Conservation (phyloP, 2,797 vertebrate genomes). For the Columba guinea region DNA sequence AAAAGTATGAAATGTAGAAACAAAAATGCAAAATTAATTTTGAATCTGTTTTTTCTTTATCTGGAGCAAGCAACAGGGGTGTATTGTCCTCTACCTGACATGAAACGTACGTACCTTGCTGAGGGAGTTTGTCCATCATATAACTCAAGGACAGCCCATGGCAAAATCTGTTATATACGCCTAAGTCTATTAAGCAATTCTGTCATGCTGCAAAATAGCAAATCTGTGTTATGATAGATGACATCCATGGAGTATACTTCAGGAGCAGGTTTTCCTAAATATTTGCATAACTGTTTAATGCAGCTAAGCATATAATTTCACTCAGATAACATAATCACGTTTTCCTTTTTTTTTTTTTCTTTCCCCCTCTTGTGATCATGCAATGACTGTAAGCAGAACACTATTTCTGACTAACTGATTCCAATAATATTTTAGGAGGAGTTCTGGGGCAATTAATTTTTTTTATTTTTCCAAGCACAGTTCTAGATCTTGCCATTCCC, state of each 20-base stretch:
- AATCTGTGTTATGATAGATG: background rate
- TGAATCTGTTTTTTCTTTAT: background rate
- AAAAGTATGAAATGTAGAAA: background rate
- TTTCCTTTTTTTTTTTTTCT: background rate
- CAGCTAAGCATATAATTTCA: background rate
- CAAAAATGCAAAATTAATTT: background rate
- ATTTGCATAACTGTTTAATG: background rate
- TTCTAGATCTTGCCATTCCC: background rate
- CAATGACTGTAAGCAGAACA: background rate
- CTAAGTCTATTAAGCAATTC: background rate
- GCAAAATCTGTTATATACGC: background rate
- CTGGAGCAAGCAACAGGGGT: background rate
- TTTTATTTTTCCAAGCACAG: background rate
- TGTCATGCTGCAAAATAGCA: background rate
- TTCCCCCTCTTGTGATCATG: background rate
- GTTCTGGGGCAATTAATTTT: background rate
- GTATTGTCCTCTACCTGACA: background rate
- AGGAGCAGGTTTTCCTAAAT: background rate
- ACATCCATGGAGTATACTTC: background rate
- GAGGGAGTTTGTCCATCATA: background rate
- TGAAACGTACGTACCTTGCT: background rate
- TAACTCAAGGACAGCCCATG: background rate
- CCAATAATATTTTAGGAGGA: background rate
- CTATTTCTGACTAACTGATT: background rate
- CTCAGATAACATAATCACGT: background rate